These are phyloP conservation scores for Equus quagga DNA, from an alignment of 2,113 vertebrate genomes.

Conservation along the genomic window DNA sequence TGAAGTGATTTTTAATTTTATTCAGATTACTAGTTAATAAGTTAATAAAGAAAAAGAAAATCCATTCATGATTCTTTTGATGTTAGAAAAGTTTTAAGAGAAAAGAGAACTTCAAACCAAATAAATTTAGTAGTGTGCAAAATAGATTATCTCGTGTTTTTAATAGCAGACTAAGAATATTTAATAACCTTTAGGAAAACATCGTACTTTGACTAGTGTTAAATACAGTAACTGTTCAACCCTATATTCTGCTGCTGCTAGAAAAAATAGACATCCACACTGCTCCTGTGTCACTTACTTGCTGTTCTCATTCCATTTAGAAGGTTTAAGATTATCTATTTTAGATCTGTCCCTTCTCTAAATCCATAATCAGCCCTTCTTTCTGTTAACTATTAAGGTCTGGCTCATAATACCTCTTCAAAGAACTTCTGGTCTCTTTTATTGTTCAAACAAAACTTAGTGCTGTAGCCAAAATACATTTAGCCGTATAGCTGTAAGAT, in stretches of 20 bases:
- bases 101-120: slow-evolving; percentile 30
- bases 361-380: not conserved
- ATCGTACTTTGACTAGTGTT: not conserved
- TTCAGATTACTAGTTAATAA: not conserved
- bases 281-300: not conserved
- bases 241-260: not conserved
- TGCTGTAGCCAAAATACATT: not conserved
- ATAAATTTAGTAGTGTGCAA: not conserved
- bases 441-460: slow-evolving; percentile 26
- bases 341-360: not conserved
- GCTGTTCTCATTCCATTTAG: not conserved
- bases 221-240: not conserved
- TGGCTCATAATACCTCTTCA: not conserved
- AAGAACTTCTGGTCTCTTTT: not conserved
- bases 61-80: not conserved
- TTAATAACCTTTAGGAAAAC: not conserved
- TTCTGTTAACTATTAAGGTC: not conserved
- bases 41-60: slow-evolving; percentile 23
- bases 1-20: slow-evolving; percentile 18
- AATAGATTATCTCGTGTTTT: not conserved
- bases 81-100: not conserved
- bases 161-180: not conserved
- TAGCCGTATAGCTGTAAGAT: not conserved
- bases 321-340: not conserved
- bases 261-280: not conserved